Evolutionary conservation across 2,113 vertebrate genomes (phyloP).

Genomic region (Ranitomeya imitator): DNA sequence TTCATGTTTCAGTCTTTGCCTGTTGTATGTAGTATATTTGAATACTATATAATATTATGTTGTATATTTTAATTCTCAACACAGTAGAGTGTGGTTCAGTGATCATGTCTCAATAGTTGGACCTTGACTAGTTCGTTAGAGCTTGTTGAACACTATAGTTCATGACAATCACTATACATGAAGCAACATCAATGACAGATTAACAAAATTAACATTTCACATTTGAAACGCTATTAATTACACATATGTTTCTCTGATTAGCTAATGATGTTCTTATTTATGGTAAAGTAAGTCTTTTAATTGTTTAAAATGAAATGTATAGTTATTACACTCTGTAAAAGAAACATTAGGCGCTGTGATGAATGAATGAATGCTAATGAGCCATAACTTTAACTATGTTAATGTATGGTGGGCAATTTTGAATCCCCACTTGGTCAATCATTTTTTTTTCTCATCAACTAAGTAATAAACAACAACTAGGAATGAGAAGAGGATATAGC

Average conservation of each 20-base stretch:
- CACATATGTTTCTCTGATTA: background rate
- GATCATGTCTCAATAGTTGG: background rate
- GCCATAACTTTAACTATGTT: constrained; percentile 1
- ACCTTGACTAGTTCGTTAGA: background rate
- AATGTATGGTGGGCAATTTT: constrained; percentile 11
- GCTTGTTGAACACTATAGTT: background rate
- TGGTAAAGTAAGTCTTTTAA: background rate
- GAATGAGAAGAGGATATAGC: background rate
- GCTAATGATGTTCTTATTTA: background rate
- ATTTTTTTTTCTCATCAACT: constrained; percentile 22
- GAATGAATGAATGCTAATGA: constrained; percentile 25
- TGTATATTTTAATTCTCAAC: background rate
- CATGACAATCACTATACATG: background rate
- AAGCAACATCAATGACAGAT: background rate
- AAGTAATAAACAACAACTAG: constrained; percentile 25
- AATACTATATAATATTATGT: too few relatives aligned
- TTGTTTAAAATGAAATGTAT: constrained; percentile 8
- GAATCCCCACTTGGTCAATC: constrained; percentile 20
- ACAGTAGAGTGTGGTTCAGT: background rate
- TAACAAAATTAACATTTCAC: background rate
- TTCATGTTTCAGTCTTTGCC: background rate
- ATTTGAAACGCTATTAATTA: too few relatives aligned
- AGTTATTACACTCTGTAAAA: constrained; percentile 7
- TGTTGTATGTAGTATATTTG: background rate
- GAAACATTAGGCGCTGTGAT: constrained; percentile 6